These are phyloP conservation scores for Drosophila nr. perissopoda DNA, from an alignment of 2,888 invertebrate genomes.

Conservation along the genomic window DNA sequence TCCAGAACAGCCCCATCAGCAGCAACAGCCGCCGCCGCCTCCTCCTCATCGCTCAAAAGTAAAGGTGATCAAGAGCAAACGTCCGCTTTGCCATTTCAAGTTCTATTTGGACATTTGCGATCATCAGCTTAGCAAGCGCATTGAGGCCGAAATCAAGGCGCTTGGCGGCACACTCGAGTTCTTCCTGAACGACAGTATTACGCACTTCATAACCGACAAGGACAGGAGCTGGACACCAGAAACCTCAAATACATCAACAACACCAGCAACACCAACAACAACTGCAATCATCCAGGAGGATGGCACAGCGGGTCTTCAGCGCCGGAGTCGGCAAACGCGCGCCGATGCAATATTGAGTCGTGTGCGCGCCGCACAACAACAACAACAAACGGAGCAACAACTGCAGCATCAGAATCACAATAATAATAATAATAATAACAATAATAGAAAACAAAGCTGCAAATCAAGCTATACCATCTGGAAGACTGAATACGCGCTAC, in stretches of 20 bases:
- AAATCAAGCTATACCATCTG: slow-evolving; percentile 85
- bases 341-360: slow-evolving; percentile 93
- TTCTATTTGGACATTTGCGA: slow-evolving; percentile 92
- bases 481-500: slow-evolving; percentile 87
- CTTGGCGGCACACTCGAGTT: slow-evolving; percentile 87
- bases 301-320: slow-evolving; percentile 43
- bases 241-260: slow-evolving; percentile 30
- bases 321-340: slow-evolving; percentile 85
- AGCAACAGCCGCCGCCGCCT: slow-evolving; percentile 44
- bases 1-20: slow-evolving; percentile 54
- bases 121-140: slow-evolving; percentile 87
- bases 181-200: slow-evolving; percentile 83
- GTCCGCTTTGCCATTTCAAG: slow-evolving; percentile 88
- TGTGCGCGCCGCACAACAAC: slow-evolving; percentile 85
- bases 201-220: slow-evolving; percentile 85
- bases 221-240: slow-evolving; percentile 37
- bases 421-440: slow-evolving; percentile 31
- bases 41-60: slow-evolving; percentile 66
- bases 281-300: slow-evolving; percentile 52
- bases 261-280: slow-evolving; percentile 70
- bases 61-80: slow-evolving; percentile 85
- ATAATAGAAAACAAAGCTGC: slow-evolving; percentile 30
- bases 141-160: slow-evolving; percentile 89
- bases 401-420: slow-evolving; percentile 45
- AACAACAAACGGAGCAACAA: slow-evolving; percentile 24